These are phyloP conservation scores for Perizoma flavofasciatum DNA, from an alignment of 2,888 invertebrate species.

Conservation along the genomic window DNA sequence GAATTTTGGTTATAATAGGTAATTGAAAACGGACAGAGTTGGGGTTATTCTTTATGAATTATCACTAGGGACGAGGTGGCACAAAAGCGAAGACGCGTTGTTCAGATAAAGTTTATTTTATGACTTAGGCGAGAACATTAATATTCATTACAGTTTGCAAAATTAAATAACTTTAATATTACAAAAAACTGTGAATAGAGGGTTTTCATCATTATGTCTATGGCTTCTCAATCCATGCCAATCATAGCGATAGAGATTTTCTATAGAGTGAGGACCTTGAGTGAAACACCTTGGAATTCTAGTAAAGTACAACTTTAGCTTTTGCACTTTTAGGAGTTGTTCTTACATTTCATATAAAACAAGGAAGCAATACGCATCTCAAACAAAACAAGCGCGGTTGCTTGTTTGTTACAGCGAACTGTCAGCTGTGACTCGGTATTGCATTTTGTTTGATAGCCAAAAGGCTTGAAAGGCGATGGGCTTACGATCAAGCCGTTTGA, in stretches of 20 bases:
- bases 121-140: slow-evolving; percentile 80
- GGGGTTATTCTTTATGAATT: slow-evolving; percentile 74
- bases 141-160: slow-evolving; percentile 78
- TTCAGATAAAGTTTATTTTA: slow-evolving; percentile 81
- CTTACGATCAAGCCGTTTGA: slow-evolving; percentile 28
- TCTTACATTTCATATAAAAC: too few species aligned
- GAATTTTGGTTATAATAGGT: slow-evolving; percentile 64
- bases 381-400: not conserved
- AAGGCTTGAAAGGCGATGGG: slow-evolving; percentile 22
- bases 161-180: slow-evolving; percentile 81
- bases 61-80: slow-evolving; percentile 67
- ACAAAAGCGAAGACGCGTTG: slow-evolving; percentile 67
- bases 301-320: too few species aligned
- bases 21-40: slow-evolving; percentile 76
- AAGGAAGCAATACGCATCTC: not conserved
- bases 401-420: slow-evolving; percentile 2
- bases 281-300: too few species aligned
- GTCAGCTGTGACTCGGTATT: slow-evolving; percentile 23
- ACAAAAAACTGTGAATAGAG: slow-evolving; percentile 72
- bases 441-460: slow-evolving; percentile 23
- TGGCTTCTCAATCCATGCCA: slow-evolving; percentile 23
- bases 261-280: too few species aligned
- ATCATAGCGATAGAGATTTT: too few species aligned
- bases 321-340: too few species aligned
- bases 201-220: slow-evolving; percentile 50